Conservation (phyloP, 2,888 invertebrate genomes). For the Operophtera brumata region DNA sequence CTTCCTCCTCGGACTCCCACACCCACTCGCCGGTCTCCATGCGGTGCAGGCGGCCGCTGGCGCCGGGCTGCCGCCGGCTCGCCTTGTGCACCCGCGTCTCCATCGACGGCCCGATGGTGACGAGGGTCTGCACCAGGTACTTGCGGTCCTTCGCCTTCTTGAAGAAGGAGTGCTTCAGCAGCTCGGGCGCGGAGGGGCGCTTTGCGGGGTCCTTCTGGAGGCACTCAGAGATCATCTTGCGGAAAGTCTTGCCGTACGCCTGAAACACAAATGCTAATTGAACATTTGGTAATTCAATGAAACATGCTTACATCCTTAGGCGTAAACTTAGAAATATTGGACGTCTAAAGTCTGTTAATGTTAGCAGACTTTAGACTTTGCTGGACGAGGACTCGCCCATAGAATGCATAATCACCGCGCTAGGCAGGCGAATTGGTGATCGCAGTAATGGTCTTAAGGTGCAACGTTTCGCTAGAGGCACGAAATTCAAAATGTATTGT, state of each 20-base stretch:
- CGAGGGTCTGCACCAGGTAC: constrained; percentile 92
- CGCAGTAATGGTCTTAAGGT: too few relatives aligned
- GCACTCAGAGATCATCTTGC: constrained; percentile 98
- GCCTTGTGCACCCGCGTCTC: constrained; percentile 96
- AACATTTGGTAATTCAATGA: too few relatives aligned
- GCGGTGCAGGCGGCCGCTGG: constrained; percentile 91
- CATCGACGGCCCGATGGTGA: constrained; percentile 92
- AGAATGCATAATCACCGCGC: too few relatives aligned
- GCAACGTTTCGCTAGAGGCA: too few relatives aligned
- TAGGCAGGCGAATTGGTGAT: too few relatives aligned
- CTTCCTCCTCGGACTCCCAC: constrained; percentile 97
- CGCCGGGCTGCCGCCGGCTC: constrained; percentile 91
- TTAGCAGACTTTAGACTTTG: too few relatives aligned
- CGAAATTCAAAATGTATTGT: too few relatives aligned
- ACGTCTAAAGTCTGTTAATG: too few relatives aligned
- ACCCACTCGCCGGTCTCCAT: constrained; percentile 99
- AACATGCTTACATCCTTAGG: too few relatives aligned
- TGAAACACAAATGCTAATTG: neutral
- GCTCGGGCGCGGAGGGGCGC: constrained; percentile 96
- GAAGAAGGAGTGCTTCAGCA: constrained; percentile 98
- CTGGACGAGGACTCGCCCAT: too few relatives aligned
- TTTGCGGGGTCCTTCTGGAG: constrained; percentile 97
- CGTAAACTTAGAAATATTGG: too few relatives aligned
- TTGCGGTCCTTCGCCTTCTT: constrained; percentile 98
- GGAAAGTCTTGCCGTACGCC: constrained; percentile 97